Evolutionary conservation across 2,113 vertebrate species (phyloP).

Genomic region (Heliornis fulica): DNA sequence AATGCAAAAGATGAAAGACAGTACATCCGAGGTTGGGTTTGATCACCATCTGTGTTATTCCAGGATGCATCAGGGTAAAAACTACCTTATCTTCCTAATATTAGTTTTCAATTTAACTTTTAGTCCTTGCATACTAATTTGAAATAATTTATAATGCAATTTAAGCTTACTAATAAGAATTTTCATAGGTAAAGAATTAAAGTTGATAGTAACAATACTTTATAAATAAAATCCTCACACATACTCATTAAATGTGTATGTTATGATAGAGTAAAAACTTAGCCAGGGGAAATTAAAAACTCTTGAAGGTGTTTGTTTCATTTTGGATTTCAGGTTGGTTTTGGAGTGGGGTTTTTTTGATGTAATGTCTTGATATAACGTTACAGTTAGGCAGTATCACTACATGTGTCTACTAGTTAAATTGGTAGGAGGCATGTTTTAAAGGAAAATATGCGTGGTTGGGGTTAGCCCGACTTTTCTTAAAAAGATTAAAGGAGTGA

Average conservation of each 20-base stretch:
- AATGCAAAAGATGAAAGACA: neutral
- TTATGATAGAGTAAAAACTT: neutral
- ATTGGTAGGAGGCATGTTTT: neutral
- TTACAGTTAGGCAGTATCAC: neutral
- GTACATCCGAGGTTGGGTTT: neutral
- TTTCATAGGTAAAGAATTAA: neutral
- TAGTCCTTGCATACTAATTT: neutral
- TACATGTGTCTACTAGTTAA: neutral
- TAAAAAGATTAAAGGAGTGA: neutral
- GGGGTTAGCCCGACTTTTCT: neutral
- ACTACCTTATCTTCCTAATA: neutral
- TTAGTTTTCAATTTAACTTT: neutral
- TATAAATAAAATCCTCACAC: neutral
- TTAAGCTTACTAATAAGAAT: neutral
- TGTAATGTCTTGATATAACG: neutral
- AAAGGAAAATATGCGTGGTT: neutral
- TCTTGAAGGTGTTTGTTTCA: neutral
- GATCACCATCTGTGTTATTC: neutral
- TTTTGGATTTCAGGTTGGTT: neutral
- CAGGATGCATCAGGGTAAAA: neutral
- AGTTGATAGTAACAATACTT: neutral
- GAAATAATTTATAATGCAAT: neutral
- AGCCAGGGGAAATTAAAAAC: neutral
- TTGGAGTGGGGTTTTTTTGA: neutral
- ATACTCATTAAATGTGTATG: neutral